These are phyloP conservation scores for Seira musarum DNA, from an alignment of 2,888 invertebrate species.

Conservation along the genomic window DNA sequence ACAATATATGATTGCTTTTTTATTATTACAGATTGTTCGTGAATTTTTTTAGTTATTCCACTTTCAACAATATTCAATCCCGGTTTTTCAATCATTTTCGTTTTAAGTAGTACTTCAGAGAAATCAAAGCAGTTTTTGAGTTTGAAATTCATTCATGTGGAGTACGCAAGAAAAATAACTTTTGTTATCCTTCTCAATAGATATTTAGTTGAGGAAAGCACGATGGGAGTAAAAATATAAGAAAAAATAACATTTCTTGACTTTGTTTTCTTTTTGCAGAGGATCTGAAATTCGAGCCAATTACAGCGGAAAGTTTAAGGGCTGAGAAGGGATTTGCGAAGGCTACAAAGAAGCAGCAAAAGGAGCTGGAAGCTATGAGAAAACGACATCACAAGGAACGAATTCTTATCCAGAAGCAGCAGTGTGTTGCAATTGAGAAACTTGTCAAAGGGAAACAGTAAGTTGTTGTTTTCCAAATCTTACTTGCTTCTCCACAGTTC, in stretches of 20 bases:
- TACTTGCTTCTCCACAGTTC: not conserved
- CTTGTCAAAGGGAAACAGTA: constrained; percentile 94
- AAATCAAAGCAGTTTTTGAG: too few relatives aligned
- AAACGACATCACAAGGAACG: constrained; percentile 96
- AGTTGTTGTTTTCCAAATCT: constrained; percentile 71
- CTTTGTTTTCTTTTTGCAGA: constrained; percentile 70
- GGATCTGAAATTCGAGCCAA: constrained; percentile 87
- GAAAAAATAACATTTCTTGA: not conserved
- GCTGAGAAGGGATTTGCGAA: constrained; percentile 94
- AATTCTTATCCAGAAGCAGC: constrained; percentile 89
- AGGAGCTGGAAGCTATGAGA: constrained; percentile 92
- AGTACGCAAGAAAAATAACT: too few relatives aligned
- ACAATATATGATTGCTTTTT: too few relatives aligned
- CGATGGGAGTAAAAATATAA: not conserved
- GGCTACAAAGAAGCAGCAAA: constrained; percentile 94
- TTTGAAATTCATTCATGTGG: too few relatives aligned
- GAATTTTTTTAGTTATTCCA: too few relatives aligned
- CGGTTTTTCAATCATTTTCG: too few relatives aligned
- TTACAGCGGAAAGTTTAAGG: constrained; percentile 88
- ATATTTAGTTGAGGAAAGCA: not conserved
- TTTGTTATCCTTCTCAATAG: too few relatives aligned
- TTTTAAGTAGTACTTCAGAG: too few relatives aligned
- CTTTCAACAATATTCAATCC: too few relatives aligned
- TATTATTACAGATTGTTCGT: too few relatives aligned
- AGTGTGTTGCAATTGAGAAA: constrained; percentile 93